Base-by-base conservation (phyloP, 2,888 invertebrate species). In the Pandemis heparana region DNA sequence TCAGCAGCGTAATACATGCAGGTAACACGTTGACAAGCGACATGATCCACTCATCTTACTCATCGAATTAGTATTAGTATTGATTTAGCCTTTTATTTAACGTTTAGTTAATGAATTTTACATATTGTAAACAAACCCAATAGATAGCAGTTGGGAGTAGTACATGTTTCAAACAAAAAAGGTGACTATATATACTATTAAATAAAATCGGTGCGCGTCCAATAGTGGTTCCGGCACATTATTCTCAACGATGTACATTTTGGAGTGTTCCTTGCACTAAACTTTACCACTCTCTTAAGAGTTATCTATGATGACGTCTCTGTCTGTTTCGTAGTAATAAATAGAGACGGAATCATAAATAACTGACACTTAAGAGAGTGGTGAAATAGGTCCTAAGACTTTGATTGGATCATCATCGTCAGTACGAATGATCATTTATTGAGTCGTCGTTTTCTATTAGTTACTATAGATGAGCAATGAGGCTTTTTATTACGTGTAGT, bases 381-480 rank as follows among this genome's bases (percentile, higher is more conserved):
- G n/a, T n/a, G n/a, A n/a, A n/a, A n/a, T n/a, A n/a, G n/a, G n/a
- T n/a, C n/a, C n/a, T 14, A 43, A 6, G 43, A 10, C 8, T 48
- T 48, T 48, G 14, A 9, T 0, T 48, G 8, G 46, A 46, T 12
- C 46, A n/a, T n/a, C n/a, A n/a, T n/a, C 12, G 10, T 46, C 46
- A 48, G 16, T 18, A 9, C 16, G 51, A 18, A 18, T 16, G 7
- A 16, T 48, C 8, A 10, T 53, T 53, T 53, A 53, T 9, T n/a
- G 16, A 18, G 9, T 18, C 18, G 18, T 16, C 53, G 18, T 56
- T 56, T 23, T 56, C 5, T 56, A 56, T 56, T 9, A 56, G 1
- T 12, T 10, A 10, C 8, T 23, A 56, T 18, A 23, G 12, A 56
- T 56, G 43, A 68, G 46, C n/a, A 68, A 59, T 68, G 60, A 60